Percentiles rank a stretch among this genome's conserved stretches.
These are phyloP conservation scores for Coenonympha arcania DNA, from an alignment of 2,888 invertebrate genomes.

Conservation along the genomic window DNA sequence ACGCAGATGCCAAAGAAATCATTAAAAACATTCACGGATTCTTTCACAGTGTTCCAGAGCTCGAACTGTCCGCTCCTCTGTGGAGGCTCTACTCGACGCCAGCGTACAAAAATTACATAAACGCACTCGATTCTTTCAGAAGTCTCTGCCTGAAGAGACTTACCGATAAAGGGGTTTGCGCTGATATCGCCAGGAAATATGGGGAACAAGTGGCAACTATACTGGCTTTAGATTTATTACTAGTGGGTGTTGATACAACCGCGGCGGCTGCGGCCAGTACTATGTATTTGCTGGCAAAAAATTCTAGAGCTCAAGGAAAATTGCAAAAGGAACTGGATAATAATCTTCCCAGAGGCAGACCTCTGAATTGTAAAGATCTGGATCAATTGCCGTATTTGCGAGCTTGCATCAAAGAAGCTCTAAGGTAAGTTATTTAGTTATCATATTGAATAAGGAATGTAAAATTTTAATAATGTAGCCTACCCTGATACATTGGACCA, in stretches of 20 bases:
- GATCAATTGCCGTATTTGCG: conserved; percentile 80
- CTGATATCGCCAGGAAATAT: conserved; percentile 51
- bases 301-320: conserved; percentile 78
- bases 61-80: conserved; percentile 82
- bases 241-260: conserved; percentile 88
- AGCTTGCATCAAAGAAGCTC: conserved; percentile 84
- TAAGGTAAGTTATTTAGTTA: conserved; percentile 68
- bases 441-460: neutral
- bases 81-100: conserved; percentile 83
- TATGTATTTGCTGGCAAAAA: conserved; percentile 82
- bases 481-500: too few species aligned
- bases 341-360: conserved; percentile 70
- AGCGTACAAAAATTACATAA: conserved; percentile 80
- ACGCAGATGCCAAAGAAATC: conserved; percentile 82
- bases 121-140: conserved; percentile 81
- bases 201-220: conserved; percentile 76
- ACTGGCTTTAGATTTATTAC: conserved; percentile 82
- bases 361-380: conserved; percentile 75
- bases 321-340: conserved; percentile 77
- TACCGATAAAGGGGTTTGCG: conserved; percentile 62
- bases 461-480: too few species aligned
- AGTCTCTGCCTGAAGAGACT: conserved; percentile 68
- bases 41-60: conserved; percentile 83
- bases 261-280: conserved; percentile 83
- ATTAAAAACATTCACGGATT: conserved; percentile 84